phyloP scores from a whole-genome alignment of 2,797 vertebrate species.

The Percopsis omiscomaycus region DNA sequence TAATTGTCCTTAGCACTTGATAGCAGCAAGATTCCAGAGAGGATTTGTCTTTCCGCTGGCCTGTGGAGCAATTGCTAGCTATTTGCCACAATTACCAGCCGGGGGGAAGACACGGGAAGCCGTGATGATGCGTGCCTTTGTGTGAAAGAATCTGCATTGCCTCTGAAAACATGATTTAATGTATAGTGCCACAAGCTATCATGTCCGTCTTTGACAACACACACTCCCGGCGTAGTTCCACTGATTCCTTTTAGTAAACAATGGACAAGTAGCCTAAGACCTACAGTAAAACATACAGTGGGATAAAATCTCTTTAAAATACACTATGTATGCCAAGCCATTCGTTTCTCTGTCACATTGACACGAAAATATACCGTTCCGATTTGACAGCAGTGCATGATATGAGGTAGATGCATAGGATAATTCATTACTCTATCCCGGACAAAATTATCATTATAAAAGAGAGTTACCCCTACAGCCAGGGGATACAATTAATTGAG shows the following conservation, averaged over 20 bases:
- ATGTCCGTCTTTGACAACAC: constrained; percentile 20
- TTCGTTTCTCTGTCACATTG: too few relatives aligned
- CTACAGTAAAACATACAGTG: too few relatives aligned
- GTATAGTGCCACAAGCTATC: constrained; percentile 26
- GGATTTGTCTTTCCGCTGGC: constrained; percentile 36
- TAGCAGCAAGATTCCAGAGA: constrained; percentile 22
- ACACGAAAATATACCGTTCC: background rate
- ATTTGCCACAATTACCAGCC: constrained; percentile 47
- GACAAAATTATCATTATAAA: constrained; percentile 25
- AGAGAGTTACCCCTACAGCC: constrained; percentile 35
- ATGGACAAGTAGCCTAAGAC: too few relatives aligned
- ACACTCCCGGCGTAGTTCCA: constrained; percentile 2
- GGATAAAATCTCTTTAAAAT: too few relatives aligned
- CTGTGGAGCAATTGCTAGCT: constrained; percentile 30
- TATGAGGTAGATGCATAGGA: background rate
- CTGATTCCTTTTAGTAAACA: constrained; percentile 16
- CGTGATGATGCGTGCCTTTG: constrained; percentile 25
- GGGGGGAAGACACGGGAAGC: constrained; percentile 41
- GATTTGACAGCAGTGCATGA: background rate
- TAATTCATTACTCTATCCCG: constrained; percentile 16
- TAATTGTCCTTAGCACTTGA: constrained; percentile 12
- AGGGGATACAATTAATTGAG: constrained; percentile 32
- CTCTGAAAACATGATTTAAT: constrained; percentile 38
- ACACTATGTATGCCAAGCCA: too few relatives aligned
- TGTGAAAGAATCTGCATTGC: constrained; percentile 38